Base-by-base conservation (phyloP, 2,797 vertebrate genomes). In the Urocyon cinereoargenteus region DNA sequence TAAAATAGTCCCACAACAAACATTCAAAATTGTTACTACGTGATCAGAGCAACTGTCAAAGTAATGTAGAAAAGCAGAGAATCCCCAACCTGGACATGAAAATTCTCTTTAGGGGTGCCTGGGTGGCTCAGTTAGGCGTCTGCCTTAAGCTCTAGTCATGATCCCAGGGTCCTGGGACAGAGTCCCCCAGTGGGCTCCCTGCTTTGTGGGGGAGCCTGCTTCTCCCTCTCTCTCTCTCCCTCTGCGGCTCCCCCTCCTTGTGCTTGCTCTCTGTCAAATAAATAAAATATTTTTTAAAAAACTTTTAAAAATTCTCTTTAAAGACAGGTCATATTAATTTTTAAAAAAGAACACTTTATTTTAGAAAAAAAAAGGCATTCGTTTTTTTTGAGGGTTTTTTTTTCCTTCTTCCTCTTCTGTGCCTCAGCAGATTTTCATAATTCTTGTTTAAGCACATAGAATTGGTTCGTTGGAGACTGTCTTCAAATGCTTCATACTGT, bases 401-500 rank as follows among this genome's bases (percentile, higher is more conserved):
- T n/a, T 62, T 45, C 70, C n/a, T 51, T 73, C 26, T 62, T 73
- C 70, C n/a, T 2, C 68, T 86, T 96, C 49, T 79, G 16, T 93
- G 31, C 84, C 53, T 91, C 79, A 86, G 28, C 40, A 79, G 31
- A 28, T 51, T 75, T 72, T 86, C 68, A 21, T 68, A 53, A 68
- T 79, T 88, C 64, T 87, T 36, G 12, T 91, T 94, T 45, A 81
- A 49, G 49, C 24, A 81, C 2, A 15, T 85, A 16, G 22, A 34
- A 88, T 34, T 45, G 31, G 72, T 21, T 82, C 61, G n/a, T 83
- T 77, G 10, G 88, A 91, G 24, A 82, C 0, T 82, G 21, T 55
- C 45, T 97, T 57, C 73, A 91, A 86, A 61, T 79, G 57, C 86
- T 31, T 66, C 55, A 88, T 36, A 66, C 62, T 93, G 24, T 40